Percentiles rank a stretch among this genome's conserved stretches.
Conservation (phyloP, 2,888 invertebrate species). For the Metellina segmentata region DNA sequence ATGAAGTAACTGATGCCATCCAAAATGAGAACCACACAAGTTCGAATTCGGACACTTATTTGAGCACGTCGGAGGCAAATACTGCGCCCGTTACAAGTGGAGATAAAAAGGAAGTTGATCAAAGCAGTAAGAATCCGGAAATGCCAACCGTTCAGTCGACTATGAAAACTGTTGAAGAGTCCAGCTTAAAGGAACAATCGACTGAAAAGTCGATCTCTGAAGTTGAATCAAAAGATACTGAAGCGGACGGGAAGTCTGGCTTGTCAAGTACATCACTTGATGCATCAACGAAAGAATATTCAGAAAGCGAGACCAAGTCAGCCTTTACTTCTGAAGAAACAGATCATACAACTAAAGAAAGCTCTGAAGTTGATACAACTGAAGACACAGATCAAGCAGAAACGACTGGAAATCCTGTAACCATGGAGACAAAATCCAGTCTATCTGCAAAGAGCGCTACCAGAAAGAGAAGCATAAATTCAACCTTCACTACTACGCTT, state of each 20-base stretch:
- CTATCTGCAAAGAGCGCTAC: conserved; percentile 43
- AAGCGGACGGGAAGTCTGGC: background rate
- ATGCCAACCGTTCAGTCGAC: background rate
- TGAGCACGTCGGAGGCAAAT: background rate
- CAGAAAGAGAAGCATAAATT: conserved; percentile 57
- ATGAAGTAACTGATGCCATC: background rate
- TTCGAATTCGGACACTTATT: background rate
- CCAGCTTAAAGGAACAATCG: background rate
- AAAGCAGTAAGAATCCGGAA: background rate
- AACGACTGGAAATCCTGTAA: background rate
- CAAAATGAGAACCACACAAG: background rate
- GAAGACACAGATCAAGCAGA: background rate
- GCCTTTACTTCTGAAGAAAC: background rate
- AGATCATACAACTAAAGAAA: background rate
- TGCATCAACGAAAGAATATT: background rate
- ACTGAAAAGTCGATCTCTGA: background rate
- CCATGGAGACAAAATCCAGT: background rate
- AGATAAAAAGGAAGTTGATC: background rate
- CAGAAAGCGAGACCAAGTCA: background rate
- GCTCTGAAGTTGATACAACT: background rate
- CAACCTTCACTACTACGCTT: background rate
- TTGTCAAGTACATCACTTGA: background rate
- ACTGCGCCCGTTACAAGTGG: background rate
- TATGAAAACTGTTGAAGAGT: background rate
- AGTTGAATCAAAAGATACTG: background rate